Conservation (phyloP, 2,888 invertebrate species). For the Acutogordius australiensis region DNA sequence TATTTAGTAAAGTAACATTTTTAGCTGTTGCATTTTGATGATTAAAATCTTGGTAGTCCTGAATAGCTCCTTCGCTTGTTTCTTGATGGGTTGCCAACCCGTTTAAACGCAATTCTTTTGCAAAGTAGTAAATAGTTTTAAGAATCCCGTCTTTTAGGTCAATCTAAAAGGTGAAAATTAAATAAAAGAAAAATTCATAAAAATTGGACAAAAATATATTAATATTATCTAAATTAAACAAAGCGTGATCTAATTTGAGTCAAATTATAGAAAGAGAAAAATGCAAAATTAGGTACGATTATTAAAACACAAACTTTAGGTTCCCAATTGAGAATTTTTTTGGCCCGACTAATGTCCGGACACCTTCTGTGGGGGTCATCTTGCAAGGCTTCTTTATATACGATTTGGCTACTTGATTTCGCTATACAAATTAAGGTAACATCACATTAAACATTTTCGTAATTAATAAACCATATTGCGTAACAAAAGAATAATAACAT, state of each 20-base stretch:
- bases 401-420: conserved; percentile 53
- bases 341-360: conserved; percentile 69
- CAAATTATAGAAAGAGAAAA: neutral
- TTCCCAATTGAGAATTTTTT: conserved; percentile 53
- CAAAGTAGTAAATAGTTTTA: neutral
- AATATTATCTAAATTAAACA: no score
- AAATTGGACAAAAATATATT: no score
- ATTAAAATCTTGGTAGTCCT: neutral
- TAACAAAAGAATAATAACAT: no score
- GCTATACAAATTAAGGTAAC: no score
- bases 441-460: no score
- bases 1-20: no score
- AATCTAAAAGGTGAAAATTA: no score
- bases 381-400: conserved; percentile 52
- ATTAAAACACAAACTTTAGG: conserved; percentile 40
- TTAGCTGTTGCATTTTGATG: no score
- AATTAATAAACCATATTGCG: no score
- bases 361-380: conserved; percentile 80
- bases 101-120: neutral
- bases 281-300: neutral
- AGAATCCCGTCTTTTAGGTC: neutral
- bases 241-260: no score
- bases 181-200: no score
- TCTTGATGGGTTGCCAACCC: neutral
- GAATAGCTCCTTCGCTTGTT: neutral